These are phyloP conservation scores for Athripsodes cinereus DNA, from an alignment of 2,888 invertebrate genomes.

Conservation along the genomic window DNA sequence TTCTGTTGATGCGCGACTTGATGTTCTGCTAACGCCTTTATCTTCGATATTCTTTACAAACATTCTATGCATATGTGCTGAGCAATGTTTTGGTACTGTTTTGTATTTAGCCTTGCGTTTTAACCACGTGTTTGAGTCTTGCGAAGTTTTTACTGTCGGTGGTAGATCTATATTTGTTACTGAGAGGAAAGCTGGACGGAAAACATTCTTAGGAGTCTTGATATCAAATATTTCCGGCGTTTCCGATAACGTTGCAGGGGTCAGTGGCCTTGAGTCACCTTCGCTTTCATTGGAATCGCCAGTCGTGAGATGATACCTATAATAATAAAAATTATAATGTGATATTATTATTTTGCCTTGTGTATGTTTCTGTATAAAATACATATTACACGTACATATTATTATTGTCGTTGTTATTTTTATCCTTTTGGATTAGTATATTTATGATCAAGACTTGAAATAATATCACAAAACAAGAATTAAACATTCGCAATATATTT, in stretches of 20 bases:
- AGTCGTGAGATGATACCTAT: conserved; percentile 13
- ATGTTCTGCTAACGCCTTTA: conserved; percentile 11
- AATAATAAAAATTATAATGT: conserved; percentile 2
- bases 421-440: no score
- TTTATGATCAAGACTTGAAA: neutral
- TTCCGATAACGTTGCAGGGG: conserved; percentile 15
- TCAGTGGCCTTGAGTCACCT: conserved; percentile 18
- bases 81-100: conserved; percentile 24
- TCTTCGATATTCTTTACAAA: conserved; percentile 21
- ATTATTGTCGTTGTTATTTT: no score
- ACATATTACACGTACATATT: neutral
- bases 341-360: neutral
- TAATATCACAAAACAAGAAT: no score
- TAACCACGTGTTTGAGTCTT: conserved; percentile 9
- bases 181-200: conserved; percentile 25
- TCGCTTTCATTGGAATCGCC: conserved; percentile 12
- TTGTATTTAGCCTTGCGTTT: conserved; percentile 22
- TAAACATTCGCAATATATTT: no score
- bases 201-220: conserved; percentile 21
- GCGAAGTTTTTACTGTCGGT: neutral
- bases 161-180: conserved; percentile 24
- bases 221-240: conserved; percentile 23
- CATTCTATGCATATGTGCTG: conserved; percentile 25
- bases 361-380: neutral
- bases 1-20: conserved; percentile 24